These are phyloP conservation scores for Microcebus lehilahytsara DNA, from an alignment of 2,113 vertebrate genomes.

Conservation along the genomic window DNA sequence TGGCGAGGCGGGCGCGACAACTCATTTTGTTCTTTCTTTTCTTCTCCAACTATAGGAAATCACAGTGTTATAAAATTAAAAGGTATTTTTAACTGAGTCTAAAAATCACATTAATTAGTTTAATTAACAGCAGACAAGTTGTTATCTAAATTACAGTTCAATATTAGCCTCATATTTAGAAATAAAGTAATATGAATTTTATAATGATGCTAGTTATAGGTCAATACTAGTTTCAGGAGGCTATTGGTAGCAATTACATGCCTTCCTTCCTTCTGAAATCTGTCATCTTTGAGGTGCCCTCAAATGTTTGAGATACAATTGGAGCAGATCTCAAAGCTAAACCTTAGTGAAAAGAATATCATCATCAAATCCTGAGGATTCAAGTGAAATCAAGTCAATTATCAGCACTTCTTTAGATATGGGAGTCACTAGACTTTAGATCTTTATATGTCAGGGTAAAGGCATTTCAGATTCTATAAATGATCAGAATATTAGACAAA, in stretches of 20 bases:
- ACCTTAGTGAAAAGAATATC: neutral
- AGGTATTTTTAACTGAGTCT: neutral
- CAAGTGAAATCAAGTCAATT: neutral
- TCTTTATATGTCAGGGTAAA: neutral
- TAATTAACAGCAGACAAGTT: neutral
- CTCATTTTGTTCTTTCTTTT: neutral
- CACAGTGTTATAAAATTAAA: neutral
- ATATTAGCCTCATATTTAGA: neutral
- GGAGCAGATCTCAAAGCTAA: neutral
- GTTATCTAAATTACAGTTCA: neutral
- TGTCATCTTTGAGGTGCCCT: neutral
- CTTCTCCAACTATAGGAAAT: neutral
- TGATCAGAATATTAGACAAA: too few relatives aligned
- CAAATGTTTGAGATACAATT: neutral
- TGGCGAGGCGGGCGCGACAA: too few relatives aligned
- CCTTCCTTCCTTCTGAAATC: neutral
- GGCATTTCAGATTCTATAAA: rapidly evolving
- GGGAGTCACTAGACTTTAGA: neutral
- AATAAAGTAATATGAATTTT: neutral
- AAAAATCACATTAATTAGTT: neutral
- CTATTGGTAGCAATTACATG: too few relatives aligned
- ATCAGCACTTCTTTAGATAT: neutral
- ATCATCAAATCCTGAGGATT: neutral
- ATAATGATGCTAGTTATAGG: neutral
- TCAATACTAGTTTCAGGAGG: neutral